Base-by-base conservation (phyloP, 2,888 invertebrate genomes). In the Ariolimax columbianus region DNA sequence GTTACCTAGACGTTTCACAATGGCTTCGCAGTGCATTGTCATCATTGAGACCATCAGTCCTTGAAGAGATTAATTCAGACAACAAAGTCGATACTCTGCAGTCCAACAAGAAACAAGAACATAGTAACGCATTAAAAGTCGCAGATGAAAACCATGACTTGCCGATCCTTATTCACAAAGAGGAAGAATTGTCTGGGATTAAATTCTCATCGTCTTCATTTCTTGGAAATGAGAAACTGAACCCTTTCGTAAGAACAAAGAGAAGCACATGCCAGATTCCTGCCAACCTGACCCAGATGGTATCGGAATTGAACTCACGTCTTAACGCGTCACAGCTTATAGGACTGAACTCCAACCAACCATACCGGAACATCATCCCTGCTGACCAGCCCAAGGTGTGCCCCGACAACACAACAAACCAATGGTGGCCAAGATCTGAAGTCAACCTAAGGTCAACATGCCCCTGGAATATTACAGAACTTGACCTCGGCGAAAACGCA, bases 211-310 rank as follows among this genome's bases (percentile, higher is more conserved):
- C 14, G 11, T n/a, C 72, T 26, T 38, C 59, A 40, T 19, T n/a
- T 19, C 4, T 43, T 3, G 66, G 26, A 2, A 17, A 11, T 1
- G 43, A 75, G 30, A 30, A n/a, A 4, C 1, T 11, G 0, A 73
- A 82, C 75, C 73, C 84, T 40, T 84, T 85, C 77, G 38, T 86
- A 40, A 59, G 83, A 30, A 33, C 75, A 77, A 77, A 83, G 55
- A 17, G 83, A 38, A 30, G 30, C 36, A 73, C 72, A n/a, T 83
- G 83, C 33, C n/a, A 33, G 3, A n/a, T 55, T 7, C 83, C 83
- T 9, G 47, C 63, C 9, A 70, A 77, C 33, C 55, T 68, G 38
- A 68, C 83, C 4, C 36, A 77, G 55, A 43, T 40, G 55, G 70
- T 83, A 2, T 9, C 19, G 19, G 83, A 83, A 33, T 59, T 83